Base-by-base conservation (phyloP, 2,797 vertebrate genomes). In the Ambastaia sidthimunki region DNA sequence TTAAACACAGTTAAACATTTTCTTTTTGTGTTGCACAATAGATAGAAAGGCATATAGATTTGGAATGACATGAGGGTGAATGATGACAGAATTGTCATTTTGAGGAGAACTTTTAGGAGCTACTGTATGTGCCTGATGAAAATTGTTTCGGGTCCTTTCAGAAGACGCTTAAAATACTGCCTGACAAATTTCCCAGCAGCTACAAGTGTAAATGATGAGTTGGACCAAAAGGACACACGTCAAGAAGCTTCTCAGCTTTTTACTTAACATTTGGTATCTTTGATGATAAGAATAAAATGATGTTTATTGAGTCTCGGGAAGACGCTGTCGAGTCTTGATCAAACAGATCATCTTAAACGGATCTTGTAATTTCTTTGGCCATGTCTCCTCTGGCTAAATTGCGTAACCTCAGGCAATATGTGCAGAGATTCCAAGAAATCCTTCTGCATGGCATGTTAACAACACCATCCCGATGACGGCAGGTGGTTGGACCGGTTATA, bases 401-500 rank as follows among this genome's bases (percentile, higher is more conserved):
- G 12, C 54, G 62, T 71, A 18, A 71, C 44, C n/a, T 50, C 41
- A 63, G n/a, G 50, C 19, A 19, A 62, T 70, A 19, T 50, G 37
- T 13, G 21, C 3, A 21, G 18, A 44, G 16, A 74, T 74, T 74
- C 15, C 0, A 16, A 70, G 44, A 28, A 55, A 70, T 68, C 34
- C 0, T 41, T 16, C 15, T 7, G 12, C n/a, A 13, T 2, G 63
- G 37, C 9, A 65, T 65, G 74, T 78, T 78, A 19, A 47, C 28
- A 37, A 19, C 48, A 21, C 34, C 12, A 1, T 60, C 7, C 44
- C 12, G 52, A 48, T 37, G 15, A 41, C 68, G 31, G 55, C 62
- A 19, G 28, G 71, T 78, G 73, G 85, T 73, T 80, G 87, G 88
- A 88, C 82, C 77, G 83, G 85, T 80, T 88, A 4, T 74, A 78